A percentile compares a stretch with the other conserved stretches of the same genome.
Evolutionary conservation across 1,140 invertebrate species (phyloP).

Genomic region (Bombus confusus): DNA sequence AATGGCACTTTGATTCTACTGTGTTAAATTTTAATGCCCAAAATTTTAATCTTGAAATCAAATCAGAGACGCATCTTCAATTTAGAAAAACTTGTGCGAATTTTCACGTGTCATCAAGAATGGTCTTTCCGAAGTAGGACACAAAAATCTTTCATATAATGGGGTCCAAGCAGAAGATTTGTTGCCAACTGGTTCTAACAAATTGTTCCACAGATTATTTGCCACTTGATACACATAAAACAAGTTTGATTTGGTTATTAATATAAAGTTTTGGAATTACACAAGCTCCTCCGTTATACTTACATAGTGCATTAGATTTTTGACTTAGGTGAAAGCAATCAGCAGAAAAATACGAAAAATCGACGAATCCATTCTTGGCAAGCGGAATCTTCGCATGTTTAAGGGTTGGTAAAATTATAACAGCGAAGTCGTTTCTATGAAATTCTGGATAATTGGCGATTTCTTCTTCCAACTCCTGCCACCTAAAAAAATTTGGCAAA

Average conservation of each 20-base stretch:
- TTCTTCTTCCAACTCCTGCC: constrained; percentile 72
- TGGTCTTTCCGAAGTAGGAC: constrained; percentile 76
- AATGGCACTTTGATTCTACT: too few relatives aligned
- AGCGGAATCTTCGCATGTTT: constrained; percentile 77
- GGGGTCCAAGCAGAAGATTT: constrained; percentile 74
- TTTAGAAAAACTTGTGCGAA: constrained; percentile 27
- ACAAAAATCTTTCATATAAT: constrained; percentile 69
- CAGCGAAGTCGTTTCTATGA: constrained; percentile 85
- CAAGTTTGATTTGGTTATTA: neutral
- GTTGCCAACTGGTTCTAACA: constrained; percentile 82
- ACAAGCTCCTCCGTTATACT: constrained; percentile 37
- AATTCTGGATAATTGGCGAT: constrained; percentile 80
- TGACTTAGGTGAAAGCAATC: constrained; percentile 90
- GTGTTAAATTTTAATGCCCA: too few relatives aligned
- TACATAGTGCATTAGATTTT: constrained; percentile 84
- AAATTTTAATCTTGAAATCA: too few relatives aligned
- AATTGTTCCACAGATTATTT: constrained; percentile 85
- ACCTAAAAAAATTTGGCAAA: constrained; percentile 56
- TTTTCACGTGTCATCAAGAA: constrained; percentile 77
- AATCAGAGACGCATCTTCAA: too few relatives aligned
- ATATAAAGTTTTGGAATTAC: neutral
- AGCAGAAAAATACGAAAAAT: constrained; percentile 85
- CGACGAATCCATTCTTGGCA: constrained; percentile 76
- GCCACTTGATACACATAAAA: constrained; percentile 77
- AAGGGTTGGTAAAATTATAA: constrained; percentile 84